A percentile compares a stretch with the other conserved stretches of the same genome.
Conservation (phyloP, 2,888 invertebrate genomes). For the Anagyrus pseudococci region DNA sequence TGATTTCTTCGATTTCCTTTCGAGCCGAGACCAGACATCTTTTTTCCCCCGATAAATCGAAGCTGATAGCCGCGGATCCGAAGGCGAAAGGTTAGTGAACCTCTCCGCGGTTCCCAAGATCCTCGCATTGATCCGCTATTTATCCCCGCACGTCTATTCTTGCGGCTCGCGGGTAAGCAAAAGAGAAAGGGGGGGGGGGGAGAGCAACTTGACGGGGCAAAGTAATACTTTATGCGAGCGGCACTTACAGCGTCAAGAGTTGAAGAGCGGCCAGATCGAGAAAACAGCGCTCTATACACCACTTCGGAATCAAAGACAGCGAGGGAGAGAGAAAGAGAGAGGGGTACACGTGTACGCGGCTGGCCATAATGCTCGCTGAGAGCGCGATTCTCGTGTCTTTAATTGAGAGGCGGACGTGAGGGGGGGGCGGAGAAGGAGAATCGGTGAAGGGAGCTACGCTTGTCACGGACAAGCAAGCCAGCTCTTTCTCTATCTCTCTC, state of each 20-base stretch:
- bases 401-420: constrained; percentile 48
- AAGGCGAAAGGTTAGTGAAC: constrained; percentile 5
- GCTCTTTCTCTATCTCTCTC: too few species aligned
- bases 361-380: constrained; percentile 38
- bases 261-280: constrained; percentile 17
- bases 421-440: not conserved
- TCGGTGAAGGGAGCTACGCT: too few species aligned
- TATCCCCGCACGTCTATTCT: constrained; percentile 10
- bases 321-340: constrained; percentile 39
- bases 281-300: too few species aligned
- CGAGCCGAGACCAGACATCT: too few species aligned
- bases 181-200: too few species aligned
- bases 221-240: constrained; percentile 31
- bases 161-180: not conserved
- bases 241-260: constrained; percentile 32
- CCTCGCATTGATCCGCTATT: constrained; percentile 18
- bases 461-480: not conserved
- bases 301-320: constrained; percentile 34
- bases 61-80: not conserved
- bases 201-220: constrained; percentile 2
- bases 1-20: too few species aligned
- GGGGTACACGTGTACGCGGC: too few species aligned
- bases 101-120: constrained; percentile 10
- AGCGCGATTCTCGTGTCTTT: constrained; percentile 42
- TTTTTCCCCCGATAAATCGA: not conserved